phyloP scores from a whole-genome alignment of 2,888 invertebrate species.

The Macrosiphum euphorbiae region DNA sequence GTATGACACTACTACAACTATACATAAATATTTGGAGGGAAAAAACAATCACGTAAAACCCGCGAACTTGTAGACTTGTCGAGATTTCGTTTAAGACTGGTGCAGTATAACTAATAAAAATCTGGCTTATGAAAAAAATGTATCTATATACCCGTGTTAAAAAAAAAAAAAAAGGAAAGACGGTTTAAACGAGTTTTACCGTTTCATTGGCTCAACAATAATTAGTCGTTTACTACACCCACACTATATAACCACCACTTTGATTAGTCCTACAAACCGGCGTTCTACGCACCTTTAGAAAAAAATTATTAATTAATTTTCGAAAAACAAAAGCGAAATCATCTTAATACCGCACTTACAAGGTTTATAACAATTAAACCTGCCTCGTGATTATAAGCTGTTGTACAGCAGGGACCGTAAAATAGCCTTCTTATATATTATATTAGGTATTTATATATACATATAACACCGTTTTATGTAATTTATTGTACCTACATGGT shows the following conservation, averaged over 20 bases:
- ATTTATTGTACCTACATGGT: not conserved
- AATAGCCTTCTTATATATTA: constrained; percentile 8
- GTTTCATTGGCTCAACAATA: constrained; percentile 62
- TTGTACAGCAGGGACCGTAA: not conserved
- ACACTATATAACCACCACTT: constrained; percentile 58
- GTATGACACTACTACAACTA: not conserved
- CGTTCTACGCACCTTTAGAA: constrained; percentile 58
- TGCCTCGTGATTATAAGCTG: constrained; percentile 37
- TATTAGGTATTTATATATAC: not conserved
- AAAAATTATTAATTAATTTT: constrained; percentile 63
- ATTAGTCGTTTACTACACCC: constrained; percentile 65
- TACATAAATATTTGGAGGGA: not conserved
- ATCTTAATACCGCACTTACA: constrained; percentile 55
- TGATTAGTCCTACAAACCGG: constrained; percentile 58
- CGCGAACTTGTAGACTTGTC: constrained; percentile 53
- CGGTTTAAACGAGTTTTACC: constrained; percentile 55
- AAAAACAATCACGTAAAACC: not conserved
- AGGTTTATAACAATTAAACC: constrained; percentile 57
- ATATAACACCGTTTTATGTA: not conserved
- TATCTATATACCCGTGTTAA: constrained; percentile 32
- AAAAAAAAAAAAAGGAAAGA: constrained; percentile 52
- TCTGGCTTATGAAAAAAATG: constrained; percentile 40
- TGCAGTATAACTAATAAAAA: constrained; percentile 18
- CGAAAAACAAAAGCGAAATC: constrained; percentile 62
- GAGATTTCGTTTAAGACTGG: constrained; percentile 54